phyloP scores from a whole-genome alignment of 2,113 vertebrate genomes.

The Sardina pilchardus region DNA sequence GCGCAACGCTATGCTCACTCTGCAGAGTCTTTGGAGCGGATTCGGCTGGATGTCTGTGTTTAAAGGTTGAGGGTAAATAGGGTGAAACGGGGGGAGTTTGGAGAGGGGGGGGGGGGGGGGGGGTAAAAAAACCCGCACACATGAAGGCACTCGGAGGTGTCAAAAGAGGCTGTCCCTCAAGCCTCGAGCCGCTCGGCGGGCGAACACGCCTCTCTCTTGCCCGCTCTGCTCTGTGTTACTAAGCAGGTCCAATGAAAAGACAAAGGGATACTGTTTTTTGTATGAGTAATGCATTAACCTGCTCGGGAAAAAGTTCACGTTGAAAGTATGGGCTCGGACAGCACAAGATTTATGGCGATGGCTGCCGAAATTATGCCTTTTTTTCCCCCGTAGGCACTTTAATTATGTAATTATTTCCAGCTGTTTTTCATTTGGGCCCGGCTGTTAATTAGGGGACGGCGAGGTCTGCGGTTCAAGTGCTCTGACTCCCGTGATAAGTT shows the following conservation, averaged over 20 bases:
- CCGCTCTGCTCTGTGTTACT: slow-evolving; percentile 81
- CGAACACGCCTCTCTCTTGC: slow-evolving; percentile 19
- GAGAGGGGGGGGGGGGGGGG: too few relatives aligned
- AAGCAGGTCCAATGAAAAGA: slow-evolving; percentile 87
- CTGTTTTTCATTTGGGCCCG: slow-evolving; percentile 87
- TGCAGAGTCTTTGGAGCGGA: background rate
- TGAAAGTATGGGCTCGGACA: slow-evolving; percentile 84
- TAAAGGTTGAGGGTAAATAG: background rate
- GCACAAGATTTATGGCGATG: slow-evolving; percentile 98
- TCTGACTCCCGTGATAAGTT: slow-evolving; percentile 71
- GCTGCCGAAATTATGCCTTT: slow-evolving; percentile 95
- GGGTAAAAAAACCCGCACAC: slow-evolving; percentile 16
- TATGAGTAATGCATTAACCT: slow-evolving; percentile 91
- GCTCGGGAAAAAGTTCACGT: slow-evolving; percentile 78
- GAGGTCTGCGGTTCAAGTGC: slow-evolving; percentile 77
- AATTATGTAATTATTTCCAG: slow-evolving; percentile 99
- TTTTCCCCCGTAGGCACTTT: slow-evolving; percentile 88
- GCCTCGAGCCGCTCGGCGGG: slow-evolving; percentile 40
- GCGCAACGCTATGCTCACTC: background rate
- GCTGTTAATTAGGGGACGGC: slow-evolving; percentile 83
- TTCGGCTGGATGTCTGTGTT: background rate
- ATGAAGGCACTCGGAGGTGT: slow-evolving; percentile 65
- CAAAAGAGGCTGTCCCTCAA: slow-evolving; percentile 52
- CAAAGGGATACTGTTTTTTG: slow-evolving; percentile 92
- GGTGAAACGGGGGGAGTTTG: background rate